Conservation (phyloP, 1,140 invertebrate species). For the Yoshiicerus persimilis region DNA sequence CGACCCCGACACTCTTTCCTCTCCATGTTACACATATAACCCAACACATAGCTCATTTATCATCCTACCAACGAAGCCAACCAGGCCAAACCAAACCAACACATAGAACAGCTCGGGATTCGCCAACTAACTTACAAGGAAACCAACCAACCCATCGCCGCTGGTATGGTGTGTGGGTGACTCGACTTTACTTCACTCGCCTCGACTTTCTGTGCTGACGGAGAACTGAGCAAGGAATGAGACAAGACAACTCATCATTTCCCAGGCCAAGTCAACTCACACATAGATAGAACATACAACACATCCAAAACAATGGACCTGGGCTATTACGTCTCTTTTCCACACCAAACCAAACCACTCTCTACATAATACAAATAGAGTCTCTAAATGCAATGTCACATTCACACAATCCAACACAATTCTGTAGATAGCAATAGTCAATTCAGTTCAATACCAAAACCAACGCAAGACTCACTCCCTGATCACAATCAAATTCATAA, state of each 20-base stretch:
- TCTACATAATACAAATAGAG: neutral
- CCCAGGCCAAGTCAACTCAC: neutral
- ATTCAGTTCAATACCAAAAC: neutral
- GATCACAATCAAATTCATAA: neutral
- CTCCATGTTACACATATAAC: neutral
- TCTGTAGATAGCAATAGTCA: neutral
- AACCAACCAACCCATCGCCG: conserved; percentile 6
- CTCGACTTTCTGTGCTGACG: neutral
- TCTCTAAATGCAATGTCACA: neutral
- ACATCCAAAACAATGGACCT: neutral
- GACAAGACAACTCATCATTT: conserved; percentile 7
- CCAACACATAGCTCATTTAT: neutral
- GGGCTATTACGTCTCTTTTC: conserved; percentile 3
- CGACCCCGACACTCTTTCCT: conserved; percentile 9
- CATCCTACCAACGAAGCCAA: neutral
- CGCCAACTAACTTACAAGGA: neutral
- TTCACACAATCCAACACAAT: neutral
- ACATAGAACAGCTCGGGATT: neutral
- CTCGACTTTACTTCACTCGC: neutral
- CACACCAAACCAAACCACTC: neutral
- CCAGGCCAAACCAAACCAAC: neutral
- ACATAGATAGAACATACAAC: neutral
- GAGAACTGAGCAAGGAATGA: neutral
- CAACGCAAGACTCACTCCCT: neutral
- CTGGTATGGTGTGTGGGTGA: neutral